Base-by-base conservation (phyloP, 2,888 invertebrate species). In the Vesta saturnalis region DNA sequence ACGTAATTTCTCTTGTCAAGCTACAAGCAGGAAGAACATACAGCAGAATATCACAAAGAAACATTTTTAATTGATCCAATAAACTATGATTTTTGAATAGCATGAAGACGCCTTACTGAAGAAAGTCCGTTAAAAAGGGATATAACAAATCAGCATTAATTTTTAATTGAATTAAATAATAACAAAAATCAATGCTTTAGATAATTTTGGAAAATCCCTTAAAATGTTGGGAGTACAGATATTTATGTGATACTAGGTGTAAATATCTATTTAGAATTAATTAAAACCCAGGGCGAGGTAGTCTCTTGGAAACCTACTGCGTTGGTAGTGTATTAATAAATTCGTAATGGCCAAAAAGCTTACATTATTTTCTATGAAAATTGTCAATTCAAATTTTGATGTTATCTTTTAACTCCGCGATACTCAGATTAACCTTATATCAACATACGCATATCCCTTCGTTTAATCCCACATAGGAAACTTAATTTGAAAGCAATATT, bases 231-330 rank as follows among this genome's bases (percentile, higher is more conserved):
- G n/a, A 39, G n/a, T 39, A 39, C n/a, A 8, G 8, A 10, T 39
- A n/a, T 39, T 39, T 39, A 39, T 12, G 8, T 10, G 39, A 39
- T n/a, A 39, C 12, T 39, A 39, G n/a, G n/a, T 39, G 39, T 39
- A 39, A 39, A 39, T 39, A n/a, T 39, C 39, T 12, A 39, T 39
- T 39, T 39, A 39, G 39, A 39, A 39, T 39, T 39, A 39, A 39
- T 39, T 39, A 39, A 39, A n/a, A 39, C 39, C 39, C 39, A 39
- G 12, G 8, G 39, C 39, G 39, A 39, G 39, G 39, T 39, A 39
- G 39, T 39, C 39, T 39, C n/a, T 39, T n/a, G 39, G 39, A 39
- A 39, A 39, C 39, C 39, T 39, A 39, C 39, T 39, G 39, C n/a
- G 39, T 39, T n/a, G 39, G 39, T 39, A 4, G 39, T 39, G n/a